phyloP scores from a whole-genome alignment of 2,797 vertebrate genomes.

The Xenentodon cancila region DNA sequence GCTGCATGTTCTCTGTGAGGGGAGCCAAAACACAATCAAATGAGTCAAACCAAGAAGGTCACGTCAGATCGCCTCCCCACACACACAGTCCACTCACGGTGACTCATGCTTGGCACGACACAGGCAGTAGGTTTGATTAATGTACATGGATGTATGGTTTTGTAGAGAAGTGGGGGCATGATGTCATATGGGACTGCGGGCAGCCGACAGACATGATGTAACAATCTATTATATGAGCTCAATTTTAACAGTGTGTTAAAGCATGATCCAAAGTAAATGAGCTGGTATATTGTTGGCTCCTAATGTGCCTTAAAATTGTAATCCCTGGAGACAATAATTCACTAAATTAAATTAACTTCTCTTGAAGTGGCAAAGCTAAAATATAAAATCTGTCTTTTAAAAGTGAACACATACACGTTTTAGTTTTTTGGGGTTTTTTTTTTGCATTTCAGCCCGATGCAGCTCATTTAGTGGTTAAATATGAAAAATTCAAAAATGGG shows the following conservation, averaged over 20 bases:
- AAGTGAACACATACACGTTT: not conserved
- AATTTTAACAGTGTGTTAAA: slow-evolving; percentile 37
- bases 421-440: slow-evolving; percentile 5
- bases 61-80: slow-evolving; percentile 27
- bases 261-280: slow-evolving; percentile 32
- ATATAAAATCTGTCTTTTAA: slow-evolving; percentile 16
- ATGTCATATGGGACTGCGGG: slow-evolving; percentile 65
- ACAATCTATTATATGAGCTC: slow-evolving; percentile 46
- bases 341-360: slow-evolving; percentile 3
- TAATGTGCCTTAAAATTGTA: slow-evolving; percentile 21
- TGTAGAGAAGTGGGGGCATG: slow-evolving; percentile 44
- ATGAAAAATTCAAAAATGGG: slow-evolving; percentile 38
- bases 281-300: slow-evolving; percentile 27
- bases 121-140: slow-evolving; percentile 60
- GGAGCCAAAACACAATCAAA: slow-evolving; percentile 57
- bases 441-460: slow-evolving; percentile 13
- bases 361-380: slow-evolving; percentile 44
- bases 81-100: slow-evolving; percentile 56
- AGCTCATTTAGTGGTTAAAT: slow-evolving; percentile 37
- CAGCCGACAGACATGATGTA: slow-evolving; percentile 66
- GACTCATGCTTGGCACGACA: slow-evolving; percentile 79
- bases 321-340: slow-evolving; percentile 2
- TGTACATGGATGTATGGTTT: slow-evolving; percentile 63
- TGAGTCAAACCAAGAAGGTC: slow-evolving; percentile 45
- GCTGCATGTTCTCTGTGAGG: slow-evolving; percentile 93